Percentiles rank a stretch among this genome's conserved stretches.
These are phyloP conservation scores for Brenthis hecate DNA, from an alignment of 2,888 invertebrate genomes.

Conservation along the genomic window DNA sequence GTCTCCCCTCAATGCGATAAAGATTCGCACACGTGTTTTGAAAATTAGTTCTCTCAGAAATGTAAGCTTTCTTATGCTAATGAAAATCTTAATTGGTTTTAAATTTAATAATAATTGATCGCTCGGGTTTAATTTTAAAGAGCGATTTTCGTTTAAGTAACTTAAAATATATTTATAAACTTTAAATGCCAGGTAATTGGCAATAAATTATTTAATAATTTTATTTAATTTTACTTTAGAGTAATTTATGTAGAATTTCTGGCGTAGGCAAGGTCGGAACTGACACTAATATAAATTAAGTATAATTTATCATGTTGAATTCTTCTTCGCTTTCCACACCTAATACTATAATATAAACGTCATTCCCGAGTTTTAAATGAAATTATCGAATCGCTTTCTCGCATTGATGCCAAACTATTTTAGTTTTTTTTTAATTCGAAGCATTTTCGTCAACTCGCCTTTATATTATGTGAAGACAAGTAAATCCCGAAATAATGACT, in stretches of 20 bases:
- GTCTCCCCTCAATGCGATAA: too few relatives aligned
- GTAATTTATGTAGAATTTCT: background rate
- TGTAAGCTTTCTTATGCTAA: too few relatives aligned
- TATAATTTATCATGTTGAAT: conserved; percentile 6
- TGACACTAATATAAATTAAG: conserved; percentile 15
- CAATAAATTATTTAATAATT: conserved; percentile 5
- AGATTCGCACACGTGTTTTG: too few relatives aligned
- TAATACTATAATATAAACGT: background rate
- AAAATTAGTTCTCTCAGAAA: too few relatives aligned
- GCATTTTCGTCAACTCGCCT: background rate
- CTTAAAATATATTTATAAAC: background rate
- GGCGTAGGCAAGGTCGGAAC: conserved; percentile 2
- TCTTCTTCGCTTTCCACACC: conserved; percentile 9
- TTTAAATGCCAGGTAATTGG: background rate
- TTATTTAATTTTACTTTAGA: background rate
- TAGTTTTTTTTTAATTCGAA: background rate
- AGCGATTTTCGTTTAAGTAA: background rate
- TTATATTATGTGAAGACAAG: conserved; percentile 5
- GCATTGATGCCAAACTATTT: conserved; percentile 14
- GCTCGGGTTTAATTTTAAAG: too few relatives aligned
- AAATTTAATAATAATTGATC: too few relatives aligned
- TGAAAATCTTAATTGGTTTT: too few relatives aligned
- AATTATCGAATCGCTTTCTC: background rate
- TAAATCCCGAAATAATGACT: background rate
- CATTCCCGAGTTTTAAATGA: background rate